phyloP scores from a whole-genome alignment of 2,797 vertebrate genomes.

The Tympanoctomys barrerae region DNA sequence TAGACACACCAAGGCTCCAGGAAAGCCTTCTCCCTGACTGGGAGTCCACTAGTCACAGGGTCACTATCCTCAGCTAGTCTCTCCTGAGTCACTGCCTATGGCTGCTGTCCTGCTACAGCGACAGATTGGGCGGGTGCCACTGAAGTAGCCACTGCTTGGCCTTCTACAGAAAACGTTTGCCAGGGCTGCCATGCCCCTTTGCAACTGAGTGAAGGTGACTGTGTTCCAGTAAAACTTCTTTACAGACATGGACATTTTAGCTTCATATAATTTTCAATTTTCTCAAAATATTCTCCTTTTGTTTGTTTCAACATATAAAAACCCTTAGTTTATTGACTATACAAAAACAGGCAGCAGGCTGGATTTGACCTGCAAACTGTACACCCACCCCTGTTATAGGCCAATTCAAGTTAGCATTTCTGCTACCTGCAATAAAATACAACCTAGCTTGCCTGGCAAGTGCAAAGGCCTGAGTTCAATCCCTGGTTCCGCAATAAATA shows the following conservation, averaged over 20 bases:
- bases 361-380: neutral
- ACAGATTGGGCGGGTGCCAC: neutral
- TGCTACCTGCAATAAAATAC: neutral
- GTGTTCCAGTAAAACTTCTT: neutral
- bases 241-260: conserved; percentile 17
- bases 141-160: neutral
- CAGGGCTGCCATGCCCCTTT: neutral
- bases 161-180: conserved; percentile 2
- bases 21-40: neutral
- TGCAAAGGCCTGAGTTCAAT: too few species aligned
- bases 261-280: conserved; percentile 36
- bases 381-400: neutral
- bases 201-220: neutral
- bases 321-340: neutral
- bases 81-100: neutral
- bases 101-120: neutral
- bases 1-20: neutral
- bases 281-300: conserved; percentile 50
- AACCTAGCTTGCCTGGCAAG: neutral
- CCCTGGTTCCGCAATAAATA: too few species aligned
- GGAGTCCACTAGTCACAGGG: neutral
- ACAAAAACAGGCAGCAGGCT: conserved; percentile 32
- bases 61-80: neutral
- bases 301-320: conserved; percentile 21
- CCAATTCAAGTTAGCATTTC: neutral